Evolutionary conservation across 2,797 vertebrate genomes (phyloP).

Genomic region (Poliocrania exsul): DNA sequence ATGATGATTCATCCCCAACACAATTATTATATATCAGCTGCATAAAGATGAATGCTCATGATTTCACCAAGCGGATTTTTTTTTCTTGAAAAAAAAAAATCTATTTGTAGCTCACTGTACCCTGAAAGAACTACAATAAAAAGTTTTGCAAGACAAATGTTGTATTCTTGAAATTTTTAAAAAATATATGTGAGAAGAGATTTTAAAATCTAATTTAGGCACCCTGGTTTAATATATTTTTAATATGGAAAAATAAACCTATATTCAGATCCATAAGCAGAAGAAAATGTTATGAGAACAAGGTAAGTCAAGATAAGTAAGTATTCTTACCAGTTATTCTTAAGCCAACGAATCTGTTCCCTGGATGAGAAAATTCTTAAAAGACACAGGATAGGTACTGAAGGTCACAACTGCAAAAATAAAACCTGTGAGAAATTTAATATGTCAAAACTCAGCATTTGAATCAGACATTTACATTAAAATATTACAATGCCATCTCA

Average conservation of each 20-base stretch:
- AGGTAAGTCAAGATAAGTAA: not conserved
- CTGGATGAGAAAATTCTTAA: slow-evolving; percentile 59
- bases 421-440: slow-evolving; percentile 70
- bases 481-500: not conserved
- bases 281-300: not conserved
- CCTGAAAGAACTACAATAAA: not conserved
- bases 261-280: not conserved
- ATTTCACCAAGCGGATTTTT: slow-evolving; percentile 11
- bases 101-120: not conserved
- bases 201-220: not conserved
- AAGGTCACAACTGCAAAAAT: slow-evolving; percentile 73
- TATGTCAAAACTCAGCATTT: not conserved
- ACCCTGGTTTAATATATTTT: not conserved
- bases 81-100: not conserved
- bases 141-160: not conserved
- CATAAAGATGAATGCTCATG: slow-evolving; percentile 25
- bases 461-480: slow-evolving; percentile 1
- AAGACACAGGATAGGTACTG: slow-evolving; percentile 43
- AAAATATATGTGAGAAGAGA: not conserved
- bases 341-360: slow-evolving; percentile 29
- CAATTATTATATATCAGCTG: slow-evolving; percentile 53
- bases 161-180: not conserved
- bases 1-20: slow-evolving; percentile 55
- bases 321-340: slow-evolving; percentile 72
- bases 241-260: not conserved